These are phyloP conservation scores for Andrena haemorrhoa DNA, from an alignment of 2,888 invertebrate species.

Conservation along the genomic window DNA sequence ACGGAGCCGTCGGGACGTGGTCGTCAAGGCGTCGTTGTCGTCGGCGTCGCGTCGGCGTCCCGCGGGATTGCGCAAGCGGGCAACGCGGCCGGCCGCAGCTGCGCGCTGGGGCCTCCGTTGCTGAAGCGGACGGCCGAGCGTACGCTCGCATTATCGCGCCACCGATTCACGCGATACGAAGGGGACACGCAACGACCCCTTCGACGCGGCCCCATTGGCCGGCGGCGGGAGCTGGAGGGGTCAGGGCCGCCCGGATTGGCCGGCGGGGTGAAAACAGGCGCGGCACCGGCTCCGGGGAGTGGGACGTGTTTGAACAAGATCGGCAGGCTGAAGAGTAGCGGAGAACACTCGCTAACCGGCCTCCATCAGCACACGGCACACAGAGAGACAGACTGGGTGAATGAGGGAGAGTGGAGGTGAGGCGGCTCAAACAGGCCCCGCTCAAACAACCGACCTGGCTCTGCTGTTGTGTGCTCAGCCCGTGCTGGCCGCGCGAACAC, in stretches of 20 bases:
- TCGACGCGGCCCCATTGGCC: conserved; percentile 50
- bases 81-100: conserved; percentile 34
- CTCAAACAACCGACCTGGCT: conserved; percentile 66
- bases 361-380: conserved; percentile 82
- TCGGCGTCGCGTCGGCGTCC: conserved; percentile 29
- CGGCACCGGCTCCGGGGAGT: conserved; percentile 51
- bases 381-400: conserved; percentile 75
- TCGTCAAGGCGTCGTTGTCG: conserved; percentile 32
- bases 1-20: conserved; percentile 48
- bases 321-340: conserved; percentile 82
- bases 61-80: conserved; percentile 68
- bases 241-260: conserved; percentile 39
- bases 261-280: conserved; percentile 55
- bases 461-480: conserved; percentile 43
- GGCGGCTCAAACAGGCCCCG: conserved; percentile 72
- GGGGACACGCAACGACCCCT: conserved; percentile 23
- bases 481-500: conserved; percentile 44
- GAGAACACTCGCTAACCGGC: conserved; percentile 84
- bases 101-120: conserved; percentile 23
- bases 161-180: conserved; percentile 41
- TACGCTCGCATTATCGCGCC: conserved; percentile 42
- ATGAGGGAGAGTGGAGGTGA: conserved; percentile 71
- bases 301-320: conserved; percentile 84
- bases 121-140: conserved; percentile 11
- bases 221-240: conserved; percentile 32